Base-by-base conservation (phyloP, 2,888 invertebrate genomes). In the Epinotia ramella region DNA sequence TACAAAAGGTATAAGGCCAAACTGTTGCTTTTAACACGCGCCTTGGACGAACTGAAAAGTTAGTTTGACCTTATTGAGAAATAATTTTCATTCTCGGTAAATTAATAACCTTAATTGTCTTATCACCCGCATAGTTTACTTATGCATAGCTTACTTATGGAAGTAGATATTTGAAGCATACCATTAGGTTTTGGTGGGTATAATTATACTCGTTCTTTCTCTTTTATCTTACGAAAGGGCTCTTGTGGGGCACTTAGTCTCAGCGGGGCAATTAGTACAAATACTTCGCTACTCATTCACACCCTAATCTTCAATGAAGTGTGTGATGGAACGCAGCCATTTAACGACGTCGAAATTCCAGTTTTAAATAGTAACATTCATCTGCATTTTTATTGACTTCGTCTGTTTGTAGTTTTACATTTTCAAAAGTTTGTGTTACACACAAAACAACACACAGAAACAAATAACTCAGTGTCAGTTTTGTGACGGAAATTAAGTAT, bases 11-110 rank as follows among this genome's bases (percentile, higher is more conserved):
- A 60, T 69, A 69, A 28, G 46, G 46, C 60, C 59, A 69, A 69
- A 57, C 46, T 69, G 69, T 60, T 69, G 18, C 20, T 46, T 16
- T n/a, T 69, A 6, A 60, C 69, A 16, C 69, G 69, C n/a, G 69
- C 69, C 2, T 28, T 59, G 69, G 69, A 69, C n/a, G 7, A 24
- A n/a, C 59, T 24, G 24, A 59, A 69, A 69, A 60, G 69, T 69
- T 60, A 60, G 69, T 69, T 62, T 3, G 44, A 16, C 1, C 16
- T n/a, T 53, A n/a, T 64, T 12, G 3, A 12, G 20, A 44, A 44
- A 12, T 11, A 4, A 18, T 20, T 44, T 9, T 63, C 2, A 18
- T 4, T 63, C 18, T 18, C 11, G 11, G 5, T 3, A 18, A 3
- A 60, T 24, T 16, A 16, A n/a, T 13, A n/a, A n/a, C 53, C 16